Evolutionary conservation across 2,797 vertebrate genomes (phyloP).

Genomic region (Cossypha dichroa): DNA sequence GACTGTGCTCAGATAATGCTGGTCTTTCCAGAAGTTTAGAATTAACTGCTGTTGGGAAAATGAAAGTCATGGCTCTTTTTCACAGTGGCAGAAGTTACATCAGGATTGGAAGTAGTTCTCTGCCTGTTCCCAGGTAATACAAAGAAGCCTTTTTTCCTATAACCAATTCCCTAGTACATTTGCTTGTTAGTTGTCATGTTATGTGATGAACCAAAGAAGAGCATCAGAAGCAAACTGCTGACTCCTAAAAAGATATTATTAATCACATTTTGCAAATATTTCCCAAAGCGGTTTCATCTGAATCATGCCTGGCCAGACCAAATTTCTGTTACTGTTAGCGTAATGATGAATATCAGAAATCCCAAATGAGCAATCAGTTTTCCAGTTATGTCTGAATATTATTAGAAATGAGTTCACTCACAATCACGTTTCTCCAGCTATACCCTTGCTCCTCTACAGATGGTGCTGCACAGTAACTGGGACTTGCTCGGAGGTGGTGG

Average conservation of each 20-base stretch:
- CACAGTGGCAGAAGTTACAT: background rate
- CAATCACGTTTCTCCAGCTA: slow-evolving; percentile 82
- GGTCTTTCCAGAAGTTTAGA: background rate
- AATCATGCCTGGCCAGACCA: background rate
- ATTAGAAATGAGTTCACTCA: slow-evolving; percentile 68
- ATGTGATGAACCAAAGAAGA: background rate
- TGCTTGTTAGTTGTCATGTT: background rate
- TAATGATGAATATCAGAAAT: background rate
- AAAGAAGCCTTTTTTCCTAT: background rate
- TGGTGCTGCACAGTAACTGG: slow-evolving; percentile 75
- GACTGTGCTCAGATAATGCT: background rate
- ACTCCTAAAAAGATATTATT: background rate
- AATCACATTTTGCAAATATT: background rate
- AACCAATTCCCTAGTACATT: background rate
- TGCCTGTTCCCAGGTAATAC: background rate
- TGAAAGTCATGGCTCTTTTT: background rate
- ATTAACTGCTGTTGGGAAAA: background rate
- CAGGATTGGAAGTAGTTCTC: background rate
- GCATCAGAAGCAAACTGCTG: background rate
- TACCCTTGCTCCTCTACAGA: slow-evolving; percentile 74
- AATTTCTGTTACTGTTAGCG: background rate
- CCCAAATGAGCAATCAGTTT: background rate
- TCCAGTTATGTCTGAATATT: background rate
- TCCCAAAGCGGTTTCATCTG: background rate
- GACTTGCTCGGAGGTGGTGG: slow-evolving; percentile 71